Conservation (phyloP, 2,797 vertebrate genomes). For the Platalea minor region DNA sequence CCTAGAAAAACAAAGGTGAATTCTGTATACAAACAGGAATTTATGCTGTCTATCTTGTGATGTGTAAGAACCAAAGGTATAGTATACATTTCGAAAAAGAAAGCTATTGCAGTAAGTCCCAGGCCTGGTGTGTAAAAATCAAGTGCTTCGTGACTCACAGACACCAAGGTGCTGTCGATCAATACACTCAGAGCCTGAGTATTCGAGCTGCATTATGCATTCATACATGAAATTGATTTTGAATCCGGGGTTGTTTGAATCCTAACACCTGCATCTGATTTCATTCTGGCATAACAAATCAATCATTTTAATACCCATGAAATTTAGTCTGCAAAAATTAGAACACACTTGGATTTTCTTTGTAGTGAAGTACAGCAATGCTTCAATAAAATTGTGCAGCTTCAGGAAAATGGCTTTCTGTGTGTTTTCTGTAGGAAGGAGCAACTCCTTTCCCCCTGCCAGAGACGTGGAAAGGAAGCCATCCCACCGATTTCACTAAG, state of each 20-base stretch:
- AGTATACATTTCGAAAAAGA: not conserved
- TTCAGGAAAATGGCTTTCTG: not conserved
- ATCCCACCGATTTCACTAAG: not conserved
- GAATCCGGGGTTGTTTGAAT: not conserved
- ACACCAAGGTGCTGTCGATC: not conserved
- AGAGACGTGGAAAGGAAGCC: not conserved
- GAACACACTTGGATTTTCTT: not conserved
- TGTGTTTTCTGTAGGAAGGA: not conserved
- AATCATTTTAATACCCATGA: not conserved
- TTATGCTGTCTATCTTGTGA: not conserved
- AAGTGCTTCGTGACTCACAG: not conserved
- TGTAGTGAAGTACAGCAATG: not conserved
- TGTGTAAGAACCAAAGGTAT: not conserved
- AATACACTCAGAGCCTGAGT: not conserved
- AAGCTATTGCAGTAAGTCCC: not conserved
- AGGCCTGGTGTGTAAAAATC: not conserved
- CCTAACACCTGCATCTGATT: not conserved
- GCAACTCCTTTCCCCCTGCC: not conserved
- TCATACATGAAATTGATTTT: not conserved
- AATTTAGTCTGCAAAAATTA: not conserved
- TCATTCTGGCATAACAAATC: not conserved
- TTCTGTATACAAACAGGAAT: not conserved
- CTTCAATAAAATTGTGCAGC: not conserved
- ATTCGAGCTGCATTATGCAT: not conserved
- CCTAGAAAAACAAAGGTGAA: not conserved